Base-by-base conservation (phyloP, 2,113 vertebrate species). In the Xiphophorus couchianus region DNA sequence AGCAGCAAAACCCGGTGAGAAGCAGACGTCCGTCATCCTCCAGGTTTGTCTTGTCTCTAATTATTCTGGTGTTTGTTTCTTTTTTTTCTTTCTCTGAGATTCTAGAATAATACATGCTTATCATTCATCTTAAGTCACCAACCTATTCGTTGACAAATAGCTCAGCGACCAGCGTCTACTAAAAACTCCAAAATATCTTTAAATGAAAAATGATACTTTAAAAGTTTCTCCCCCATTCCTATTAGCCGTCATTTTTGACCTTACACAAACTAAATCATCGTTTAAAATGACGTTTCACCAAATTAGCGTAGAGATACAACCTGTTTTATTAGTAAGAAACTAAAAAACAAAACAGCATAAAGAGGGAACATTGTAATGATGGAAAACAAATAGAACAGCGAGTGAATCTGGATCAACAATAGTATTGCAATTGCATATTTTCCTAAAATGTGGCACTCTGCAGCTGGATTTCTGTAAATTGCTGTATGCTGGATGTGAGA, bases 11-110 rank as follows among this genome's bases (percentile, higher is more conserved):
- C 67, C 94, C 0, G 96, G 96, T 2, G 95, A 97, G 90, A 97
- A 96, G 81, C 95, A 96, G 81, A 93, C 93, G 8, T 96, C 96
- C 0, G 94, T 96, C 81, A 97, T 97, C 62, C 85, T 97, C 10
- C 96, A 97, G 94, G 96, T 96, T 70, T 42, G 71, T 67, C 39
- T 73, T 27, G 31, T 0, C 1, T 3, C 2, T 1, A 29, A 30
- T 31, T 30, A 31, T 30, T 62, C 28, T 1, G 28, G 29, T 30
- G 15, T 62, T 62, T 8, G 17, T 30, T 17, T 14, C 19, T 25
- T 58, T 58, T 62, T 19, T 30, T 7, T 25, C 14, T 31, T 15
- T 58, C 25, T 58, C 5, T 58, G 8, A 58, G 25, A 25, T 10
- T n/a, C 25, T 3, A 22, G 25, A 7, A 9, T 58, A n/a, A 58